Percentiles rank a stretch among this genome's conserved stretches.
Evolutionary conservation across 1,140 invertebrate genomes (phyloP).

Genomic region (Tachypleus tridentatus): DNA sequence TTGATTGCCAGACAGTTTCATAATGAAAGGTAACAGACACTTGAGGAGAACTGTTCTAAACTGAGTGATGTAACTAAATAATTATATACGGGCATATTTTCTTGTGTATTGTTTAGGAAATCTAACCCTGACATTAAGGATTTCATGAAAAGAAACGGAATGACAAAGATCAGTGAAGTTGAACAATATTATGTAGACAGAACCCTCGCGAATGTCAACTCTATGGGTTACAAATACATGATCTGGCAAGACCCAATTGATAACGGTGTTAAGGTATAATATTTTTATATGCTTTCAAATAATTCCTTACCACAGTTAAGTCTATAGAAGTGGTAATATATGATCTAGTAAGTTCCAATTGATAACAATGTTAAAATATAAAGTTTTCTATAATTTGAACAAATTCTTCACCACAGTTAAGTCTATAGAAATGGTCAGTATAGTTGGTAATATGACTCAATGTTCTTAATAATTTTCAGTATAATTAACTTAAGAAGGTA

Average conservation of each 20-base stretch:
- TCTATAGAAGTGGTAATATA: too few relatives aligned
- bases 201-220: constrained; percentile 26
- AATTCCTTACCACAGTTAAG: too few relatives aligned
- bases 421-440: constrained; percentile 7
- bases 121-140: constrained; percentile 26
- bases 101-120: constrained; percentile 22
- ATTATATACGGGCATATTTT: neutral
- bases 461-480: constrained; percentile 8
- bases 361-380: too few relatives aligned
- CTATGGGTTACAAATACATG: constrained; percentile 29
- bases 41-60: too few relatives aligned
- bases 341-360: too few relatives aligned
- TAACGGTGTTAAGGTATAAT: constrained; percentile 13
- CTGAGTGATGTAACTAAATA: neutral
- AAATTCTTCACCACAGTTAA: neutral
- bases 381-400: too few relatives aligned
- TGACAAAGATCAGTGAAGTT: constrained; percentile 12
- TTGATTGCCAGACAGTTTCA: too few relatives aligned
- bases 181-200: constrained; percentile 27
- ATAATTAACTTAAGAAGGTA: constrained; percentile 3
- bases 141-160: constrained; percentile 29
- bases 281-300: too few relatives aligned
- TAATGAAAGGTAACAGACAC: too few relatives aligned
- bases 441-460: constrained; percentile 5
- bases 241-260: constrained; percentile 34